Evolutionary conservation across 2,888 invertebrate genomes (phyloP).

Genomic region (Drosophila mulleri): DNA sequence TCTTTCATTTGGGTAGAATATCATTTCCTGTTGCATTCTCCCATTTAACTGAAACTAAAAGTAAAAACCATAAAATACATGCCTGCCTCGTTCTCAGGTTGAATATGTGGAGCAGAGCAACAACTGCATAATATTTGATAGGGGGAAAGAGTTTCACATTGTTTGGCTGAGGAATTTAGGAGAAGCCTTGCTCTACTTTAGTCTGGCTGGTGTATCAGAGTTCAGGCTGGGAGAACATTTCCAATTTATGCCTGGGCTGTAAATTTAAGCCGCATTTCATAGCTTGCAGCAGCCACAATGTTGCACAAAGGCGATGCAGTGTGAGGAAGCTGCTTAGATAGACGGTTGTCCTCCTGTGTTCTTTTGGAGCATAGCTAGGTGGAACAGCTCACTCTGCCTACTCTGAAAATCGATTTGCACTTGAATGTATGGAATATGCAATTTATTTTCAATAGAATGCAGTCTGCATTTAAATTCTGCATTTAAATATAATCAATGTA

Average conservation of each 20-base stretch:
- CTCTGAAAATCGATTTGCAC: constrained; percentile 14
- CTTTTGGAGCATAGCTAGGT: constrained; percentile 10
- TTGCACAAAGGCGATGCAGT: constrained; percentile 36
- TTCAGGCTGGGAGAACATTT: constrained; percentile 3
- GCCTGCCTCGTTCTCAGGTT: not conserved
- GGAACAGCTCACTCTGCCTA: not conserved
- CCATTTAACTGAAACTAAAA: not conserved
- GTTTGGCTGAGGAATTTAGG: not conserved
- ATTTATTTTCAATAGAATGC: not conserved
- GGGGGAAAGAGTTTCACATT: not conserved
- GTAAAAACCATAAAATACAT: not conserved
- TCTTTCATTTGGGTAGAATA: not conserved
- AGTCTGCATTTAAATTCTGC: not conserved
- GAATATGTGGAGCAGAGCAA: not conserved
- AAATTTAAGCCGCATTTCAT: constrained; percentile 35
- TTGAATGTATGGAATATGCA: not conserved
- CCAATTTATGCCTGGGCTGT: constrained; percentile 37
- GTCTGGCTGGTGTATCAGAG: not conserved
- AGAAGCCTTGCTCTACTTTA: not conserved
- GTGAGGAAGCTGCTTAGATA: constrained; percentile 7
- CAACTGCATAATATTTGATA: constrained; percentile 2
- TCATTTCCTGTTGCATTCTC: not conserved
- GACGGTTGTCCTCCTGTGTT: constrained; percentile 3
- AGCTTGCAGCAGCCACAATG: constrained; percentile 29
- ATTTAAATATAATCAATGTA: not conserved